Conservation (phyloP, 2,113 vertebrate species). For the Cheirogaleus medius region DNA sequence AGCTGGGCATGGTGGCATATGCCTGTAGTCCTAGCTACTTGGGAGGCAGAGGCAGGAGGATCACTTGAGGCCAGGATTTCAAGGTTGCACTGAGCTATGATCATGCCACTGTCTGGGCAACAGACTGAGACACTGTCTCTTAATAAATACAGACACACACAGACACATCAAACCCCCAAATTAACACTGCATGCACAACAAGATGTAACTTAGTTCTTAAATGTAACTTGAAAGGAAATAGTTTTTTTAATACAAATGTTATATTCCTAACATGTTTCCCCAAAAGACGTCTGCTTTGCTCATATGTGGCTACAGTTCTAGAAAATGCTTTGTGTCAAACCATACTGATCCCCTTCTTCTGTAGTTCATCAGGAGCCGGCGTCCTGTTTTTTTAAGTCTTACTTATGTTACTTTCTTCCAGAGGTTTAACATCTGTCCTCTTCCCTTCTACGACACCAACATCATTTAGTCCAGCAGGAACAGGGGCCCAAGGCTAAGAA, state of each 20-base stretch:
- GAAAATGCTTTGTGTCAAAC: neutral
- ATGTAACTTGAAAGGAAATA: neutral
- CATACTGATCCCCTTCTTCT: neutral
- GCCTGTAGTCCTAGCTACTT: too few relatives aligned
- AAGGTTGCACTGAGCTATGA: too few relatives aligned
- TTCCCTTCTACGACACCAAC: neutral
- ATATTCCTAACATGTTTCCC: neutral
- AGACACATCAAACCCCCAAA: neutral
- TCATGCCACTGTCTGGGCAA: too few relatives aligned
- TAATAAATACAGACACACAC: too few relatives aligned
- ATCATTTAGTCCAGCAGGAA: neutral
- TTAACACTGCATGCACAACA: neutral
- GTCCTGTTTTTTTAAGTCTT: neutral
- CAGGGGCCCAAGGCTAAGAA: neutral
- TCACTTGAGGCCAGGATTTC: too few relatives aligned
- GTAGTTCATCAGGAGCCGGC: neutral
- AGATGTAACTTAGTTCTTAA: conserved; percentile 10
- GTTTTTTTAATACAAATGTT: conserved; percentile 32
- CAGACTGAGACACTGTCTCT: too few relatives aligned
- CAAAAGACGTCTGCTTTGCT: neutral
- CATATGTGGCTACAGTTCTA: neutral
- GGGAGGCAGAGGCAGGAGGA: too few relatives aligned
- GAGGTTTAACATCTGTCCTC: neutral
- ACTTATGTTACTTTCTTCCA: neutral
- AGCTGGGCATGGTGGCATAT: too few relatives aligned